Conservation (phyloP, 2,113 vertebrate genomes). For the Procavia capensis region DNA sequence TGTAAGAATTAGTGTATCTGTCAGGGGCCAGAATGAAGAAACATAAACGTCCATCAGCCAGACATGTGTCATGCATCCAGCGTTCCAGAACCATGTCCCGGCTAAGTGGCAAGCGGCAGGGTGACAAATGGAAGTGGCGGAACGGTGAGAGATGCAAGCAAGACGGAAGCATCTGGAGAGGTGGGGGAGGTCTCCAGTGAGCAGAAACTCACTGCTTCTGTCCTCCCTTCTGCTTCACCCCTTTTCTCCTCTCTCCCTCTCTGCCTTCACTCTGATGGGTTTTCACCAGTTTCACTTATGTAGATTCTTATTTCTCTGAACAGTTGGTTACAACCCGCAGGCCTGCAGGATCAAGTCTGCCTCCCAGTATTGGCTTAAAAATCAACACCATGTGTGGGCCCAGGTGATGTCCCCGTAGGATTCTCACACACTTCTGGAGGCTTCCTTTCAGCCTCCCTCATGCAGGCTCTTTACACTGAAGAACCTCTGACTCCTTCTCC, state of each 20-base stretch:
- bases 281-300: background rate
- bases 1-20: background rate
- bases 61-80: background rate
- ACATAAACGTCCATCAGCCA: background rate
- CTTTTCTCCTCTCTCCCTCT: background rate
- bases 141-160: background rate
- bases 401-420: background rate
- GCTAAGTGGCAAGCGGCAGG: background rate
- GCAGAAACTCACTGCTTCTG: background rate
- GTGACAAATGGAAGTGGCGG: background rate
- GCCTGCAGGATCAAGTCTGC: background rate
- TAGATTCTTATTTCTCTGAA: background rate
- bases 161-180: background rate
- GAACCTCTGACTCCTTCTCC: background rate
- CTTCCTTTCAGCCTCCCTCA: background rate
- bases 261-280: background rate
- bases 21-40: background rate
- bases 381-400: rapidly evolving
- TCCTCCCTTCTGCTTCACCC: background rate
- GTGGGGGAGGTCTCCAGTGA: background rate
- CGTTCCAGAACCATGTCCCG: background rate
- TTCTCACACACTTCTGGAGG: rapidly evolving
- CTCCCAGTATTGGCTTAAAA: background rate
- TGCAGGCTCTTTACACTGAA: rapidly evolving
- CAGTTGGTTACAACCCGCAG: conserved; percentile 41